Conservation (phyloP, 2,113 vertebrate genomes). For the Baryphthengus martii region DNA sequence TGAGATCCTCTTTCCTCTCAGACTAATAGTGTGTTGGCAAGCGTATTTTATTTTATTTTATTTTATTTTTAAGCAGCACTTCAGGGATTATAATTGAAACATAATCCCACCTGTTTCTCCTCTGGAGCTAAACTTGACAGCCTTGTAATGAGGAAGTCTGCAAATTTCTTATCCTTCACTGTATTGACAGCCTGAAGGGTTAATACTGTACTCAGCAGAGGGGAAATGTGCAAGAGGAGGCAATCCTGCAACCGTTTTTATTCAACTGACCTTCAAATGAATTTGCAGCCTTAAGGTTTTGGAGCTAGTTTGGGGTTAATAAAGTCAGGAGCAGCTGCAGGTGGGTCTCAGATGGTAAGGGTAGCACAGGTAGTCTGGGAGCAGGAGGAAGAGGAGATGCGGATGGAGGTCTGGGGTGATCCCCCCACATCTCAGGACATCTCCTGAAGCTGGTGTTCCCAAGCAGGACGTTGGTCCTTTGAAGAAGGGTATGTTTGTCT, state of each 20-base stretch:
- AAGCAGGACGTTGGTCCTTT: rapidly evolving
- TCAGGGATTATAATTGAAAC: conserved; percentile 8
- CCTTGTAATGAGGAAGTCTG: conserved; percentile 27
- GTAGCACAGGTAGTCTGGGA: not conserved
- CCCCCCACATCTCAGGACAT: rapidly evolving
- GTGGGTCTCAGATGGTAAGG: not conserved
- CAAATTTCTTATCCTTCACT: conserved; percentile 9
- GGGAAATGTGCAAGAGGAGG: not conserved
- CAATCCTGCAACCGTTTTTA: not conserved
- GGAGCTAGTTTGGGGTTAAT: not conserved
- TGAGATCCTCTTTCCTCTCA: conserved; percentile 3
- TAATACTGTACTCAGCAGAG: not conserved
- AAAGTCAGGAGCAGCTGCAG: not conserved
- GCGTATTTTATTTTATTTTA: conserved; percentile 23
- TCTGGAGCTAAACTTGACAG: conserved; percentile 14
- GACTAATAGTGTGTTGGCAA: not conserved
- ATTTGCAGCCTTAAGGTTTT: not conserved
- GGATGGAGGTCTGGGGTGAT: not conserved
- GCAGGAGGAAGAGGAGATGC: not conserved
- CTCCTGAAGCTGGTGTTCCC: not conserved
- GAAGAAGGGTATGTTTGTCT: rapidly evolving
- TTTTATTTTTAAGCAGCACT: conserved; percentile 43
- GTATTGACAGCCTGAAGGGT: not conserved
- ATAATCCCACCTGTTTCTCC: conserved; percentile 6
- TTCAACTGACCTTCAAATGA: not conserved